These are phyloP conservation scores for Habroteleia sp. DNA, from an alignment of 2,888 invertebrate genomes.

Conservation along the genomic window DNA sequence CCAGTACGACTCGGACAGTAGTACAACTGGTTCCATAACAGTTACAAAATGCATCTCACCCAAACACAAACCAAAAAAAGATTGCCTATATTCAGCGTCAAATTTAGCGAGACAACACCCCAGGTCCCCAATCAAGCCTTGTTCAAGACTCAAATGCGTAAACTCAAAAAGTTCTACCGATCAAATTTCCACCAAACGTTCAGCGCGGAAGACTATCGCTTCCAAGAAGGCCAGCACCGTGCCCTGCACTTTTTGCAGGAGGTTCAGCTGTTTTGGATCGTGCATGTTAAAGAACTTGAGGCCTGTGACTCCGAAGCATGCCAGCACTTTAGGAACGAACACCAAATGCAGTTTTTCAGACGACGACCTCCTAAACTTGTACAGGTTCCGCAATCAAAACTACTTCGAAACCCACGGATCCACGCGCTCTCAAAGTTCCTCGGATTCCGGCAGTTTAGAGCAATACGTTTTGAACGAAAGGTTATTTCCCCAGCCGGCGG, in stretches of 20 bases:
- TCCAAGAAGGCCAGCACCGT: constrained; percentile 21
- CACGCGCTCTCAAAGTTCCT: constrained; percentile 66
- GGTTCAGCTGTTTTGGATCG: constrained; percentile 24
- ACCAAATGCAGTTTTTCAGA: constrained; percentile 1
- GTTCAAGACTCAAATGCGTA: background rate
- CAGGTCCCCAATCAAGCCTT: too few species aligned
- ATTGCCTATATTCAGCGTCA: background rate
- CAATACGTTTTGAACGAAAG: constrained; percentile 84
- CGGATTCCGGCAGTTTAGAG: constrained; percentile 81
- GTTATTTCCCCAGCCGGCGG: constrained; percentile 83
- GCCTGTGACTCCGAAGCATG: constrained; percentile 4
- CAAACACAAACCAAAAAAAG: background rate
- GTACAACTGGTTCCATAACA: background rate
- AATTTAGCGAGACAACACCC: constrained; percentile 3
- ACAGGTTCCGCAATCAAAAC: constrained; percentile 83
- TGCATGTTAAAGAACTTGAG: constrained; percentile 6
- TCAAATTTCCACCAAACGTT: constrained; percentile 8
- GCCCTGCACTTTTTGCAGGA: constrained; percentile 26
- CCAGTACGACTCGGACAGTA: constrained; percentile 11
- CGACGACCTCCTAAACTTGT: constrained; percentile 64
- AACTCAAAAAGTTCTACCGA: background rate
- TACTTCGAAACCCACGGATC: constrained; percentile 85
- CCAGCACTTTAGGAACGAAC: background rate
- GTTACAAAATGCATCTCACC: too few species aligned
- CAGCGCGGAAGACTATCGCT: constrained; percentile 16